These are phyloP conservation scores for Cyprinodon brontotheroides DNA, from an alignment of 2,113 vertebrate species.

Conservation along the genomic window DNA sequence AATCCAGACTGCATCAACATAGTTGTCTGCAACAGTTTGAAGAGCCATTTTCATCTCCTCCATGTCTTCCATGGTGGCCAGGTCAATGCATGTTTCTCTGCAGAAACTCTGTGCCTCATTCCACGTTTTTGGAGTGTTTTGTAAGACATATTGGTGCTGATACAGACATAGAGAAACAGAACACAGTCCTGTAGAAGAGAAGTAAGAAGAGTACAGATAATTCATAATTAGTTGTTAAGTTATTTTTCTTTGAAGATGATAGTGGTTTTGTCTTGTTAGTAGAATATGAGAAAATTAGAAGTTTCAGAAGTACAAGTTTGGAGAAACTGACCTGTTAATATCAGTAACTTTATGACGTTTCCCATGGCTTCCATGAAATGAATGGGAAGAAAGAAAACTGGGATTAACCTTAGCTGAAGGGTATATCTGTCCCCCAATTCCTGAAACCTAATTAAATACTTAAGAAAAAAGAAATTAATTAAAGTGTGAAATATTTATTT, in stretches of 20 bases:
- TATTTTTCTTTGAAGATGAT: background rate
- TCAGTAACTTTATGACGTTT: background rate
- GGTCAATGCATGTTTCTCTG: background rate
- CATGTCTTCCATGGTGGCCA: slow-evolving; percentile 30
- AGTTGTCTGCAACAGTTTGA: background rate
- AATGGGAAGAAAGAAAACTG: background rate
- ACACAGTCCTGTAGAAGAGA: slow-evolving; percentile 18
- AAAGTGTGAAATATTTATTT: too few species aligned
- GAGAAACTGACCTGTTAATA: slow-evolving; percentile 1
- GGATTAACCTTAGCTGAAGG: too few species aligned
- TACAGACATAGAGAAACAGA: background rate
- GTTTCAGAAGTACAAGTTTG: background rate
- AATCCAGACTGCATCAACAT: slow-evolving; percentile 19
- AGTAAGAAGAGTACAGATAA: background rate
- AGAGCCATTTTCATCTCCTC: background rate
- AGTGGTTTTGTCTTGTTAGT: background rate
- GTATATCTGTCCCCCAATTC: too few species aligned
- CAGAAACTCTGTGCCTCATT: background rate
- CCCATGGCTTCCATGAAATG: background rate
- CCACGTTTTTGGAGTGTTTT: background rate
- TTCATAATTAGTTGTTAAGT: background rate
- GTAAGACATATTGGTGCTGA: rapidly evolving
- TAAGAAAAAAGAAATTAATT: background rate
- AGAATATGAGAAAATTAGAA: background rate
- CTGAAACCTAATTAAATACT: background rate